Evolutionary conservation across 1,140 invertebrate species (phyloP), one percentile per base, ranked within the genome.

Genomic region (Nephila pilipes): DNA sequence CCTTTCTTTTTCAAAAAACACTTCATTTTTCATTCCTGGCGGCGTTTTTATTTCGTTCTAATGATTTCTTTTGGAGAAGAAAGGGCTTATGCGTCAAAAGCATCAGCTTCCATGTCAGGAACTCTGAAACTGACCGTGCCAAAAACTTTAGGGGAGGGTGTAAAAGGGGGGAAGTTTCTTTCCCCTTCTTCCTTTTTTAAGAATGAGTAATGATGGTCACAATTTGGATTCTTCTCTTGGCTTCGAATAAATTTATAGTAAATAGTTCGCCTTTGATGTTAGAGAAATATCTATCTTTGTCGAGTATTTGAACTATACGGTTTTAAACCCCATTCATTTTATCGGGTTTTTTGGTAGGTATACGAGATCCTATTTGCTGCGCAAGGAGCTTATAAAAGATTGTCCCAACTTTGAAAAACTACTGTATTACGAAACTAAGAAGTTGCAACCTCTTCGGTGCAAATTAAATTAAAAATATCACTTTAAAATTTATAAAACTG

Each of bases 21-120:
- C 3, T 29, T 75, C 69, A 75, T 75, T 75, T 75, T 75, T 75
- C 69, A 75, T 75, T 75, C 69, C 18, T 25, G 69, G 18, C 29
- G 69, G 69, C 69, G 32, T 25, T 75, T 75, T 75, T 75, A 75
- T 32, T 75, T 75, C 69, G 25, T 75, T 75, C 69, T 75, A 75
- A 75, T 75, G 69, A 75, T 75, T 75, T 75, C 69, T 75, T 75
- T 75, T 36, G 32, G 46, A 18, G 69, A 75, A 36, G 69, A 32
- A 75, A 36, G 20, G 69, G 69, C 32, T 46, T 46, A 25, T 32
- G 69, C 69, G 69, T 75, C 69, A 75, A 29, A 36, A 75, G 69
- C 69, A 75, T 75, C 69, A 75, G 69, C 32, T 75, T 75, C 69
- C 69, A 75, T 75, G 69, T 75, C 69, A 36, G 69, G 69, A 75